Evolutionary conservation across 2,113 vertebrate genomes (phyloP), one percentile per base, ranked within the genome.

Genomic region (Isichthys henryi): DNA sequence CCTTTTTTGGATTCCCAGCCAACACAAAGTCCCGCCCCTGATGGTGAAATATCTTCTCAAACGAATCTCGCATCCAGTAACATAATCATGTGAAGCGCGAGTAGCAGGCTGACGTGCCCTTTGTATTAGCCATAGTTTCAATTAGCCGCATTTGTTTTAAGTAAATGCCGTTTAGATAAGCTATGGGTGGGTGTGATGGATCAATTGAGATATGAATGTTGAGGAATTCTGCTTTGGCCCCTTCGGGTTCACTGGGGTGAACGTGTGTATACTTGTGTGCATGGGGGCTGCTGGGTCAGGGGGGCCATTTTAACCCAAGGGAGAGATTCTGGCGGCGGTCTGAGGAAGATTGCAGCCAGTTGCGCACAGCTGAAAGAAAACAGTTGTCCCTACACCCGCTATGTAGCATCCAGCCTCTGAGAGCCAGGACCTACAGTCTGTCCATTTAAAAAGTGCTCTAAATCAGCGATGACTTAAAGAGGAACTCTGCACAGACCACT

Each of bases 1-100:
- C 89, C 82, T 52, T 90, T 88, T 91, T 92, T 91, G 87, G 92
- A 90, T 91, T 89, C 90, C 90, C 88, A 91, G 93, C 92, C 92
- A 92, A 90, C 91, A 93, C 92, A 91, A 93, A 91, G 92, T 91
- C 90, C 91, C 85, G 88, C 88, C 89, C 89, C 88, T 85, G 10
- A 35, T 43, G 35, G 74, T 80, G 35, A 80, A 80, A 80, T 43
- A 43, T 80, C 85, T 62, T 89, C 88, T 82, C 85, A 84, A 90
- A 89, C 80, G 52, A 89, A 53, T 91, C 66, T 90, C 87, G 50
- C 11, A n/a, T 86, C 83, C 83, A 21, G 46, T 86, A 86, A 86
- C 45, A n/a, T 50, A 50, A 85, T 31, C 46, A 86, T 46, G 83
- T 15, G 45, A 49, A 50, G 48, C 23, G 6, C 3, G 10, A 86